Evolutionary conservation across 2,888 invertebrate species (phyloP), one percentile per base, ranked within the genome.

Genomic region (Eristalis tenax): DNA sequence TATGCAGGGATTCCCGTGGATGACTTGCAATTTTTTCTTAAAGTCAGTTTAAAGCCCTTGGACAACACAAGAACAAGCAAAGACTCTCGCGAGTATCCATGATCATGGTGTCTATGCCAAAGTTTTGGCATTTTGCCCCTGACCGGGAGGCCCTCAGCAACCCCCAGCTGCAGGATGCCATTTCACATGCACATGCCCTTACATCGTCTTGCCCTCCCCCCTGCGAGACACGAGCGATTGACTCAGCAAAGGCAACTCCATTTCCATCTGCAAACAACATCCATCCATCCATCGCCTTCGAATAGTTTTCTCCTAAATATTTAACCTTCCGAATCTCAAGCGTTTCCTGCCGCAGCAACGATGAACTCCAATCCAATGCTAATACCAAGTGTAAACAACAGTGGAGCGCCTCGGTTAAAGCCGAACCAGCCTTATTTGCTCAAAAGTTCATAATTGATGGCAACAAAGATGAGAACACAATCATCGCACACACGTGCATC

Each of bases 381-480:
- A 76, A 82, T 70, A 57, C 64, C 57, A 40, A 74, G 66, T 35
- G 74, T 69, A 70, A 83, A 78, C 78, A 78, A 65, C 57, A 78
- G 66, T 71, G 15, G 28, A 32, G 56, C 64, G 63, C 23, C 40
- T 74, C 64, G 66, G 38, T 59, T 50, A 73, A 56, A 23, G 50
- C 63, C 32, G 28, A 35, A 74, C 64, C 40, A 71, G 26, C 68
- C 71, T 63, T 71, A 56, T 71, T 84, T 80, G 61, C 61, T 57
- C 61, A 71, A 66, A 71, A 70, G 75, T 80, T 80, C 75, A 80
- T 84, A 80, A 79, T 79, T 71, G 71, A 84, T 84, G 84, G 43
- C 63, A 61, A 71, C 84, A 71, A 84, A 71, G 80, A 84, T 81
- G 81, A 77, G 80, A 81, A 77, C 78, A 65, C 74, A 68, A 50